Conservation (phyloP, 1,140 invertebrate genomes). For the Teleogryllus occipitalis region DNA sequence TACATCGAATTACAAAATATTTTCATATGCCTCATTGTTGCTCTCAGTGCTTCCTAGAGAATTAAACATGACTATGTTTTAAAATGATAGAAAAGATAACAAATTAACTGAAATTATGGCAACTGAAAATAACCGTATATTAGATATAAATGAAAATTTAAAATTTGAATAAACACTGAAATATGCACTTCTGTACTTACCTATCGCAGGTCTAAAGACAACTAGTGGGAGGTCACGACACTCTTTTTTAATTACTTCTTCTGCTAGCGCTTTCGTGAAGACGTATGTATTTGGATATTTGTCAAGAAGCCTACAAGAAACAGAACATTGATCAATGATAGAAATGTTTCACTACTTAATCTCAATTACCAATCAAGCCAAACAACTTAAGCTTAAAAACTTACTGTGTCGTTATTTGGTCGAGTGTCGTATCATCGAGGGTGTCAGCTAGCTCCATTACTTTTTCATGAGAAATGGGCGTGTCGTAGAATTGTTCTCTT, state of each 20-base stretch:
- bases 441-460: too few species aligned
- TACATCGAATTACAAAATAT: background rate
- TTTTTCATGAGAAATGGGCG: too few species aligned
- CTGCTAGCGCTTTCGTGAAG: slow-evolving; percentile 74
- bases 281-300: slow-evolving; percentile 80
- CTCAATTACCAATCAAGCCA: background rate
- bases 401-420: slow-evolving; percentile 10
- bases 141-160: background rate
- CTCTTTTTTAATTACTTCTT: slow-evolving; percentile 58
- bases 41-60: background rate
- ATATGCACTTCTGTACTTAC: slow-evolving; percentile 32
- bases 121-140: background rate
- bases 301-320: slow-evolving; percentile 47
- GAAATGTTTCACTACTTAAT: too few species aligned
- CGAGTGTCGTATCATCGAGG: too few species aligned
- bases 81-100: background rate
- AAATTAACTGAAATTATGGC: background rate
- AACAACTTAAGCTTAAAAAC: slow-evolving; percentile 26
- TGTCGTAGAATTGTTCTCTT: too few species aligned
- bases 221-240: slow-evolving; percentile 59
- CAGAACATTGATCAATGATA: background rate
- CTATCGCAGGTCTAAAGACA: slow-evolving; percentile 63
- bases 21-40: background rate
- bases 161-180: background rate
- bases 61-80: background rate